Base-by-base conservation (phyloP, 2,888 invertebrate species). In the Chloromyia formosa region DNA sequence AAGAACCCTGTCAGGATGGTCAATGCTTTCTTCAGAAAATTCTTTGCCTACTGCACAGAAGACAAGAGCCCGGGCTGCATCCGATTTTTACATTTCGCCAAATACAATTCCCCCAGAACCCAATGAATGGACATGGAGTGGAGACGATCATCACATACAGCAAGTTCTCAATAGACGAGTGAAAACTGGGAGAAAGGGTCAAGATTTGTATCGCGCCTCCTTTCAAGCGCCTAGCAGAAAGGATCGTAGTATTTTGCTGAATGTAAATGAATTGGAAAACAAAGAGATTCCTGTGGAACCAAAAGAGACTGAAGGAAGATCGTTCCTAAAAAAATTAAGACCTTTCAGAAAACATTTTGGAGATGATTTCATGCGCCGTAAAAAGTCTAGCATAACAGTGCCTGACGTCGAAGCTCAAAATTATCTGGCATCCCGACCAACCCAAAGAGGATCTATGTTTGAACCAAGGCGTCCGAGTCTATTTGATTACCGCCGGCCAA, bases 21-120 rank as follows among this genome's bases (percentile, higher is more conserved):
- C 84, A 10, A 82, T 83, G 77, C 81, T 82, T 85, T 87, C 75
- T 86, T 90, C 79, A 87, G 89, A 62, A 82, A 84, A 77, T 78
- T 77, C 75, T 79, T 82, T 73, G 81, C 85, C 79, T 80, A 85
- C 58, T 85, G 87, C 35, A 79, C 81, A 66, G 80, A 78, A 27
- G 84, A 35, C 27, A 7, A 85, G 78, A 84, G 91, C 81, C 83
- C 88, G 77, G 84, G 93, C 84, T 89, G 92, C 53, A 83, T 90
- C 80, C 89, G 93, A 85, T 89, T 84, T 84, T 64, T 82, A 82
- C 72, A 79, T 85, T 56, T 80, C 82, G 74, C 81, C 82, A 2
- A 78, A 78, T 42, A 76, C 80, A 4, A 78, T 81, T 0, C 79
- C 79, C 14, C 5, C 62, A 18, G 40, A 73, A 35, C 81, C 82